These are phyloP conservation scores for Hyalella azteca DNA, from an alignment of 2,888 invertebrate genomes.

Conservation along the genomic window DNA sequence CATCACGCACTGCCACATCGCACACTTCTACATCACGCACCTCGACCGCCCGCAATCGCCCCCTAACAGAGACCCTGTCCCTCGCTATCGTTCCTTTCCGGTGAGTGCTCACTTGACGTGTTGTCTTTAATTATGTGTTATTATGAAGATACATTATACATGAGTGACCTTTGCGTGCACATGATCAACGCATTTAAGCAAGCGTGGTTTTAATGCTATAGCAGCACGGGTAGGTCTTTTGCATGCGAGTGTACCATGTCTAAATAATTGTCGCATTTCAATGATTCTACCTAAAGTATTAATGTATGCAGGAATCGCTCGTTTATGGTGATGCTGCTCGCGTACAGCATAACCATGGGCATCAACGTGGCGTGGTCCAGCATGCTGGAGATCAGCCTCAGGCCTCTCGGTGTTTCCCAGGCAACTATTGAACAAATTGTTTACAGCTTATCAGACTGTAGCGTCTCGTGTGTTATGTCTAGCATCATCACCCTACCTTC, in stretches of 20 bases:
- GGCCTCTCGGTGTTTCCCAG: slow-evolving; percentile 49
- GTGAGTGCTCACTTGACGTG: background rate
- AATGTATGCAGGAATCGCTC: slow-evolving; percentile 45
- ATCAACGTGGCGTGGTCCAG: slow-evolving; percentile 58
- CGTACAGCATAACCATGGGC: slow-evolving; percentile 55
- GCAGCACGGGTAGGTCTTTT: no score
- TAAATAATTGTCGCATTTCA: background rate
- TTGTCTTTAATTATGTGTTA: background rate
- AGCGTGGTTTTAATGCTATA: no score
- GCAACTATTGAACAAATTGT: no score
- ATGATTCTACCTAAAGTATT: background rate
- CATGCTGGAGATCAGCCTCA: slow-evolving; percentile 55
- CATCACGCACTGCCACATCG: no score
- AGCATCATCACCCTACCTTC: no score
- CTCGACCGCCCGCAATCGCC: background rate
- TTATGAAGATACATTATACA: background rate
- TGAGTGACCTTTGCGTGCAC: no score
- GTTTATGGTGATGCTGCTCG: slow-evolving; percentile 48
- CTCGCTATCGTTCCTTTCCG: background rate
- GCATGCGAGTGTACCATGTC: no score
- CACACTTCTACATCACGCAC: background rate
- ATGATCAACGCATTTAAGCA: no score
- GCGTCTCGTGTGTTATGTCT: no score
- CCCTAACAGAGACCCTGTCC: background rate
- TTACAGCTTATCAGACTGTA: no score